Conservation (phyloP, 2,797 vertebrate genomes). For the Sebastes matsubarae region DNA sequence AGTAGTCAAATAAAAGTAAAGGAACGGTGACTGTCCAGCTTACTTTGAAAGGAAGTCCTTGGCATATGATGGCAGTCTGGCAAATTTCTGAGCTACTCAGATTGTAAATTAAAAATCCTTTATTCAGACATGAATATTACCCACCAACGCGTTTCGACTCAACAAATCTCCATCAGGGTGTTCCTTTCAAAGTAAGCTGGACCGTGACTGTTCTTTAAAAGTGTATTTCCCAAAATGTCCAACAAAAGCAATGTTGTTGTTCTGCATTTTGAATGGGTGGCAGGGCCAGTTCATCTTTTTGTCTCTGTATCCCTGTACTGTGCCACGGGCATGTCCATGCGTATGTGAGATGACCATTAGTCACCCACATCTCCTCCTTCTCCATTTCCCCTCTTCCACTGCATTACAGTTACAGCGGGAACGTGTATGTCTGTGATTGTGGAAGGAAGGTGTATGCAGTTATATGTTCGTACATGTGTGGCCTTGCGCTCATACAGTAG, state of each 20-base stretch:
- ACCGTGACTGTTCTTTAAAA: too few relatives aligned
- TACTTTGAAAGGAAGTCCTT: too few relatives aligned
- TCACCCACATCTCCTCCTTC: constrained; percentile 4
- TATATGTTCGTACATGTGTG: background rate
- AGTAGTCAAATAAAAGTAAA: too few relatives aligned
- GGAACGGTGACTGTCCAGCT: too few relatives aligned
- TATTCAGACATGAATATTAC: too few relatives aligned
- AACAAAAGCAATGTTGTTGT: background rate
- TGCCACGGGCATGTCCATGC: constrained; percentile 38
- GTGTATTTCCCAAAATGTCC: background rate
- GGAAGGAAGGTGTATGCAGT: background rate
- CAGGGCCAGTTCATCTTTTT: background rate
- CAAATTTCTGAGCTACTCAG: too few relatives aligned
- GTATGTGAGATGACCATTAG: constrained; percentile 54
- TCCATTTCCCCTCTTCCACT: constrained; percentile 23
- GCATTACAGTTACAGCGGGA: constrained; percentile 33
- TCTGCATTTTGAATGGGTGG: background rate
- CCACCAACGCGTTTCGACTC: too few relatives aligned
- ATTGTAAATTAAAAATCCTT: too few relatives aligned
- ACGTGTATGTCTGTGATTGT: background rate
- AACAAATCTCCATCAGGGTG: too few relatives aligned
- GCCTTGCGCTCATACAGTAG: background rate
- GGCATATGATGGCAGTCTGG: too few relatives aligned
- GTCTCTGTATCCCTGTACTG: constrained; percentile 14
- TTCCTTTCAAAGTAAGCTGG: too few relatives aligned